phyloP scores from a whole-genome alignment of 2,113 vertebrate species.

The Sceloporus undulatus region DNA sequence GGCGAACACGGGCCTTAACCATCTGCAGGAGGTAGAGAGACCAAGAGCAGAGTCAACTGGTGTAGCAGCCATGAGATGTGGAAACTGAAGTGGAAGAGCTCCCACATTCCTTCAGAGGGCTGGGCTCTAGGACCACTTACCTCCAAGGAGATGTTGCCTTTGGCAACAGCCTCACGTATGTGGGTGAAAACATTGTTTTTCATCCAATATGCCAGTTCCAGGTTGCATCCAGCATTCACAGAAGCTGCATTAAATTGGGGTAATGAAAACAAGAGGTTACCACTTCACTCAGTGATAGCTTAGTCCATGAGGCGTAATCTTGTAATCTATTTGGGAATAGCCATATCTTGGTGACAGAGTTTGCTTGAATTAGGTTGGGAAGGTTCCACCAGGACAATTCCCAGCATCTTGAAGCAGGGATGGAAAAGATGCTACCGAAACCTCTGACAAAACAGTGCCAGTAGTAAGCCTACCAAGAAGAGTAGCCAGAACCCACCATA shows the following conservation, averaged over 20 bases:
- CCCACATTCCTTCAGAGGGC: accelerated
- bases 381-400: too few relatives aligned
- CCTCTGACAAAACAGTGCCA: too few relatives aligned
- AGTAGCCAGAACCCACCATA: too few relatives aligned
- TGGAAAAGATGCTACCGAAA: too few relatives aligned
- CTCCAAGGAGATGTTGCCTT: constrained; percentile 72
- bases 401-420: too few relatives aligned
- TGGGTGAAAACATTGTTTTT: constrained; percentile 66
- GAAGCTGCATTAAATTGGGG: constrained; percentile 30
- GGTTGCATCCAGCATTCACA: constrained; percentile 66
- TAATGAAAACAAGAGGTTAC: not conserved
- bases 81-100: not conserved
- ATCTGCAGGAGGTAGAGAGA: constrained; percentile 23
- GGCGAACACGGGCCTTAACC: constrained; percentile 64
- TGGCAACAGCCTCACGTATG: constrained; percentile 63
- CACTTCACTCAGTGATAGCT: not conserved
- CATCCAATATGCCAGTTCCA: constrained; percentile 67
- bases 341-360: too few relatives aligned
- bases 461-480: too few relatives aligned
- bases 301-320: not conserved
- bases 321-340: not conserved
- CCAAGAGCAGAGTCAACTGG: too few relatives aligned
- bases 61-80: too few relatives aligned
- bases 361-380: too few relatives aligned
- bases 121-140: constrained; percentile 40